These are phyloP conservation scores for Ethmia dodecea DNA, from an alignment of 2,888 invertebrate species.

Conservation along the genomic window DNA sequence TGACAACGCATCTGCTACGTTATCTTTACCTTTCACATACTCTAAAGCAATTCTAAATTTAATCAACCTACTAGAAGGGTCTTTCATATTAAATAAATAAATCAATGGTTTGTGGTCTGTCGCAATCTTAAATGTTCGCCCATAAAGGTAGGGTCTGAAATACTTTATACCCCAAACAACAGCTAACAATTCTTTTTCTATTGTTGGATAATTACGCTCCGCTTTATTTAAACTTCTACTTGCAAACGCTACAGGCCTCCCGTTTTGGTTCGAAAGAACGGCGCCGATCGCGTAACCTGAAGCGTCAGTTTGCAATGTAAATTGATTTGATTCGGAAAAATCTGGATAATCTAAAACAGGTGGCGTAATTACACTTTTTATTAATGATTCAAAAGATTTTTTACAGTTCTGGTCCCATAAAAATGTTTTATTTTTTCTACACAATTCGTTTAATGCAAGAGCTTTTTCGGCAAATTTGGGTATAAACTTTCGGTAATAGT, in stretches of 20 bases:
- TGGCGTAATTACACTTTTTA: constrained; percentile 1
- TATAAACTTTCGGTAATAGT: constrained; percentile 10
- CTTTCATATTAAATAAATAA: constrained; percentile 11
- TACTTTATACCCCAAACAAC: constrained; percentile 17
- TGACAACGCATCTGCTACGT: constrained; percentile 13
- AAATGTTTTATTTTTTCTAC: not conserved
- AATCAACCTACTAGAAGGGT: constrained; percentile 10
- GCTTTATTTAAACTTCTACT: constrained; percentile 7
- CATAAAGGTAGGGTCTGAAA: constrained; percentile 16
- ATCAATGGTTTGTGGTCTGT: constrained; percentile 18
- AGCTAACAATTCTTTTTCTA: constrained; percentile 15
- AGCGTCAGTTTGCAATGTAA: constrained; percentile 19
- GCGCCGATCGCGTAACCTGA: constrained; percentile 15
- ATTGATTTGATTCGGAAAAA: constrained; percentile 10
- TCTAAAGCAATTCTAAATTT: constrained; percentile 11
- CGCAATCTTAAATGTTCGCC: constrained; percentile 12
- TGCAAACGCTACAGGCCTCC: constrained; percentile 15
- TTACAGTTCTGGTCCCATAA: constrained; percentile 4
- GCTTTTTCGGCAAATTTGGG: constrained; percentile 7
- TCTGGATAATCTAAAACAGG: constrained; percentile 7
- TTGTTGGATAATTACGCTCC: constrained; percentile 14
- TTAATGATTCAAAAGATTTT: constrained; percentile 10
- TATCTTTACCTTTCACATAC: constrained; percentile 8
- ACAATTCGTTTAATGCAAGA: constrained; percentile 1
- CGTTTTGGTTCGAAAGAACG: constrained; percentile 12